phyloP scores from a whole-genome alignment of 1,140 invertebrate species.

The Hyposmocoma kahamanoa region DNA sequence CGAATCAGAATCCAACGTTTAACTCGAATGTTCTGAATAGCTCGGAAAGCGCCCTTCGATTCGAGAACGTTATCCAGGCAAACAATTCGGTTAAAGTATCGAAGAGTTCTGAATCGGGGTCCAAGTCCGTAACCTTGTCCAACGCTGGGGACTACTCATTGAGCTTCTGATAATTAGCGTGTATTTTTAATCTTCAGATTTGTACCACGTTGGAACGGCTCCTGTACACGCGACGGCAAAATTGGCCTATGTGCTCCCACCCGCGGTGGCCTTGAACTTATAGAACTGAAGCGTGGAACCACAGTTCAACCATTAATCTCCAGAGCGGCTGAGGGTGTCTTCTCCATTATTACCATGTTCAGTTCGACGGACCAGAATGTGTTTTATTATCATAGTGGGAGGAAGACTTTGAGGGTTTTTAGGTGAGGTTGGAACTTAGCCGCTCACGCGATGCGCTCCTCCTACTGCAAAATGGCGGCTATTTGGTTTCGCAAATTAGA shows the following conservation, averaged over 20 bases:
- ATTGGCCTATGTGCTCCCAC: slow-evolving; percentile 94
- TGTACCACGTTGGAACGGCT: slow-evolving; percentile 88
- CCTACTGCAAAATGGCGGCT: no score
- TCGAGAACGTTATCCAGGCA: no score
- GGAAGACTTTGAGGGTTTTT: slow-evolving; percentile 94
- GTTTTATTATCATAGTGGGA: slow-evolving; percentile 96
- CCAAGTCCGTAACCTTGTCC: no score
- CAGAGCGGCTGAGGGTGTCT: slow-evolving; percentile 96
- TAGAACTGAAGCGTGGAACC: slow-evolving; percentile 89
- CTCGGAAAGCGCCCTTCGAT: no score
- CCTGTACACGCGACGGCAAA: slow-evolving; percentile 90
- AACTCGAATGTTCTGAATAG: no score
- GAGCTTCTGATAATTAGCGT: no score
- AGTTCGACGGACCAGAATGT: slow-evolving; percentile 96
- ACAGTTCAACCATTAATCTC: slow-evolving; percentile 88
- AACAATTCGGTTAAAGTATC: no score
- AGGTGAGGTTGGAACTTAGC: slow-evolving; percentile 75
- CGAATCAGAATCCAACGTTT: no score
- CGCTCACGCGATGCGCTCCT: no score
- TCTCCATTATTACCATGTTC: slow-evolving; percentile 95
- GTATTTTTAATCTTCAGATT: slow-evolving; percentile 31
- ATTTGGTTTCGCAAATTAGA: no score
- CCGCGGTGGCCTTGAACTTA: slow-evolving; percentile 92
- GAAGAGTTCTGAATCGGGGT: no score
- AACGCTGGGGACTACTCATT: no score